Conservation (phyloP, 2,888 invertebrate species). For the Julus scanicus region DNA sequence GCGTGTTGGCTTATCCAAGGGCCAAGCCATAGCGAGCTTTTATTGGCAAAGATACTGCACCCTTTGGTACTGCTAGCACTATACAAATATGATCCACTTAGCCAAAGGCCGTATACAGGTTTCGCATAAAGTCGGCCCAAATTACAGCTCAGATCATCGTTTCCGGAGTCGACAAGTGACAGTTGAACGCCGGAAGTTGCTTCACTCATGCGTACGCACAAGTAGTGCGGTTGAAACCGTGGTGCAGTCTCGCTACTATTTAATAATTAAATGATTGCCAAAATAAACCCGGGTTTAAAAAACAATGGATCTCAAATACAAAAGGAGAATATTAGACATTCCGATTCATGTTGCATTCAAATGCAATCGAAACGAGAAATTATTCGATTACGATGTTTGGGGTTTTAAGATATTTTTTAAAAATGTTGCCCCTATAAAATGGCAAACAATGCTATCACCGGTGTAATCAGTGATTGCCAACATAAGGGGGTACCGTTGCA, state of each 20-base stretch:
- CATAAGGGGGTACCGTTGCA: too few relatives aligned
- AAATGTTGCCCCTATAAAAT: too few relatives aligned
- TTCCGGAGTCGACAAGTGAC: conserved; percentile 13
- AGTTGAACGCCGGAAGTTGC: background rate
- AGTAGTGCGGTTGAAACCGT: background rate
- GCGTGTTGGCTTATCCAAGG: conserved; percentile 39
- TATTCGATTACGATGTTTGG: too few relatives aligned
- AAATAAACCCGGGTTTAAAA: too few relatives aligned
- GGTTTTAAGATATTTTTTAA: too few relatives aligned
- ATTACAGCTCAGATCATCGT: conserved; percentile 23
- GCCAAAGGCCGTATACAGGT: background rate
- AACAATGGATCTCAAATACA: too few relatives aligned
- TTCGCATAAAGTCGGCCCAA: background rate
- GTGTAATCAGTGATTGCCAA: too few relatives aligned
- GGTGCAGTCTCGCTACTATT: background rate
- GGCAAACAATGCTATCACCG: too few relatives aligned
- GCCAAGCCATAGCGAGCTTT: background rate
- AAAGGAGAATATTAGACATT: too few relatives aligned
- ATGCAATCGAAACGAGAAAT: too few relatives aligned
- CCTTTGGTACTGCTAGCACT: conserved; percentile 45
- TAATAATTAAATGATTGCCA: background rate
- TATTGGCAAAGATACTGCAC: conserved; percentile 37
- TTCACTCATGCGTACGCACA: background rate
- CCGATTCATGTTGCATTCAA: too few relatives aligned
- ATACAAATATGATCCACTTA: conserved; percentile 45